Evolutionary conservation across 2,797 vertebrate genomes (phyloP), one percentile per base, ranked within the genome.

Genomic region (Chaetodon trifasciatus): DNA sequence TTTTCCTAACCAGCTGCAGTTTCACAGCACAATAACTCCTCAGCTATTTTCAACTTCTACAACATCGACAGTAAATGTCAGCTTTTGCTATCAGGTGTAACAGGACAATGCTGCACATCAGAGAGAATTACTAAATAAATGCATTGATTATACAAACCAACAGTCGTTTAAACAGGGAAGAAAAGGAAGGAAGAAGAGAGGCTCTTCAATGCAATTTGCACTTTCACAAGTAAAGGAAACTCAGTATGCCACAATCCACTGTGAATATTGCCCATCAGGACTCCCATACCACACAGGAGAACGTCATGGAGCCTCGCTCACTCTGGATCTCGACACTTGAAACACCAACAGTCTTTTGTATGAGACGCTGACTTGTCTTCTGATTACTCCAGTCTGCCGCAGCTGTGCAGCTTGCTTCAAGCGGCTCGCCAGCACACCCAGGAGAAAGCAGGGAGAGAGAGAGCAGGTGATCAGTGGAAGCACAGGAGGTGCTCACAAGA

Each of bases 391-490:
- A 35, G 24, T 61, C 32, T 7, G 23, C 4, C 74, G 32, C 64
- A 68, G 56, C 64, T 68, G 64, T 52, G 35, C 64, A 61, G 35
- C 37, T 3, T 0, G 28, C 49, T n/a, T 47, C 24, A 57, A 40
- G 60, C 52, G 23, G 37, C 44, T 68, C 40, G 24, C 49, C 10
- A 3, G 28, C 50, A 57, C 50, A 71, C 67, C 75, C 74, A 40
- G 68, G 60, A 65, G 68, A 35, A 47, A 17, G 58, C 46, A 15
- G 3, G 17, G 40, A 42, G 66, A 40, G 37, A 17, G 70, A 23
- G 78, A 58, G 44, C 67, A 78, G 53, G 61, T 66, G 78, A 69
- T 74, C 42, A 37, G 64, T 23, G 72, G 10, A 15, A 63, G 57
- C 63, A 66, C 46, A 64, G 44, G 69, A 72, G 46, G 55, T 21